These are phyloP conservation scores for Lepilemur septentrionalis DNA, from an alignment of 2,797 vertebrate species.

Conservation along the genomic window DNA sequence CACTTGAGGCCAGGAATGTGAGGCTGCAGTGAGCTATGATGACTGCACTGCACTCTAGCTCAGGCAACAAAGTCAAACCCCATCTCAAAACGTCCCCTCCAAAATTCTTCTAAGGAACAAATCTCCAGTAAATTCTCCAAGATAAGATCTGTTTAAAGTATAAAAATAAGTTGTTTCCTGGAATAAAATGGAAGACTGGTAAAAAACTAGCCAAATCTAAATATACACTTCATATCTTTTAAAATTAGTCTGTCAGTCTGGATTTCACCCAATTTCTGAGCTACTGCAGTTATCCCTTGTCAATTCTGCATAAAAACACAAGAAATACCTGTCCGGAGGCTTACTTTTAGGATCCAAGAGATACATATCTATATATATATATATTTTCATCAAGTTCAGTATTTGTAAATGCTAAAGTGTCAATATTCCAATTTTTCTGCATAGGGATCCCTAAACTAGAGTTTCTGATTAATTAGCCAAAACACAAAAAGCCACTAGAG, in stretches of 20 bases:
- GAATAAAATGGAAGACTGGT: conserved; percentile 60
- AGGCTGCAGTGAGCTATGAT: neutral
- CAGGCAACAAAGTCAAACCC: neutral
- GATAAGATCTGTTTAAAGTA: conserved; percentile 52
- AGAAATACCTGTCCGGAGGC: conserved; percentile 3
- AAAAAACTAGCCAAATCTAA: conserved; percentile 57
- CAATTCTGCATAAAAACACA: conserved; percentile 47
- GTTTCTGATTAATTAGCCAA: conserved; percentile 33
- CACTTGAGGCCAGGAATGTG: neutral
- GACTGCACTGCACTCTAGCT: neutral
- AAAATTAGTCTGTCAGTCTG: conserved; percentile 62
- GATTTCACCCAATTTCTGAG: conserved; percentile 62
- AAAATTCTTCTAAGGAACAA: conserved; percentile 15
- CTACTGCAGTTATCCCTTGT: conserved; percentile 31
- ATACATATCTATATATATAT: accelerated
- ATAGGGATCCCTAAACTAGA: neutral
- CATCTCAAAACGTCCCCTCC: neutral
- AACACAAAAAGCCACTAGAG: conserved; percentile 24
- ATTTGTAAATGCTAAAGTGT: neutral
- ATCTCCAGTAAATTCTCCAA: conserved; percentile 24
- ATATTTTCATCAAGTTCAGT: neutral
- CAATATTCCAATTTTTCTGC: conserved; percentile 18
- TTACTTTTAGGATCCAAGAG: neutral
- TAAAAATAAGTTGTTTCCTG: conserved; percentile 60
- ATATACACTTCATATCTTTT: conserved; percentile 66